Evolutionary conservation across 2,113 vertebrate genomes (phyloP), one percentile per base, ranked within the genome.

Genomic region (Coreoperca whiteheadi): DNA sequence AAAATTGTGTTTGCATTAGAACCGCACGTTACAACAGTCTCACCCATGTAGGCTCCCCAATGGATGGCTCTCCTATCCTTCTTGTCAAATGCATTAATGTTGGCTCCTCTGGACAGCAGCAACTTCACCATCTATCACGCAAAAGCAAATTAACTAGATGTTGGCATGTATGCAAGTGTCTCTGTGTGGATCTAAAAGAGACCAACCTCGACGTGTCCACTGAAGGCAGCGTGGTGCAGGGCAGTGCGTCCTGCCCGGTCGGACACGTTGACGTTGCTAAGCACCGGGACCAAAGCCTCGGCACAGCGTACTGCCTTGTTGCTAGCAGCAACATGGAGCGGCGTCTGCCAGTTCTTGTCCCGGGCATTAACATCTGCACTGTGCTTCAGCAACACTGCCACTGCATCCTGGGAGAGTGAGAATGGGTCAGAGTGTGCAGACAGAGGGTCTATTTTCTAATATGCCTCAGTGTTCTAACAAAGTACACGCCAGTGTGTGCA

Each of bases 21-120:
- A 48, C 9, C 8, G 2, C 25, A 57, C 30, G 6, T 18, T 41
- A 51, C 43, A 34, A 30, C 4, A 63, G 25, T 64, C 95, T 91
- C 95, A 99, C 98, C 98, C 98, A 99, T 99, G 92, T 98, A 99
- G 6, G 98, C 97, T 72, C 97, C 98, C 98, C 98, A 99, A 79
- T 99, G 98, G 83, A 99, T 96, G 60, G 98, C 98, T 88, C 98
- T 95, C 70, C 98, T 95, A 92, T 99, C 98, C 90, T 99, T 99
- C 94, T 99, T 99, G 93, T 99, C 98, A 94, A 99, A 99, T 41
- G 98, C 98, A 87, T 99, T 99, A 85, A 99, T 97, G 92, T 99
- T 99, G 91, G 98, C 97, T 89, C 98, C 98, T 96, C 97, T 97
- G 88, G 98, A 99, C 86, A 99, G 95, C 21, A 99, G 95, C 85